These are phyloP conservation scores for Drosophila histrio DNA, from an alignment of 2,888 invertebrate species.

Conservation along the genomic window DNA sequence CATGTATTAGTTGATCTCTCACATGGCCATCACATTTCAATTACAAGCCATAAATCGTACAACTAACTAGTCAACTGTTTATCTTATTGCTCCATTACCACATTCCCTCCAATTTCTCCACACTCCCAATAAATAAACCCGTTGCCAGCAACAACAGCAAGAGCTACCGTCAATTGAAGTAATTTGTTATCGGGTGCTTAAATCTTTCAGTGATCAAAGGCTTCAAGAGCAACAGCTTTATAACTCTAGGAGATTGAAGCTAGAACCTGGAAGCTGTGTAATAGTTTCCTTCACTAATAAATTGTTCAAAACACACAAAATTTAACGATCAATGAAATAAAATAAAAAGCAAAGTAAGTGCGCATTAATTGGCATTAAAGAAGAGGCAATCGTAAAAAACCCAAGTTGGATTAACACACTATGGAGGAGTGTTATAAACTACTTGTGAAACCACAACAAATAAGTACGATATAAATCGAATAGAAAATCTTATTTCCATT, in stretches of 20 bases:
- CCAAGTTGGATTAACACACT: slow-evolving; percentile 8
- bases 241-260: slow-evolving; percentile 10
- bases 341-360: slow-evolving; percentile 53
- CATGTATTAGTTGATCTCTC: slow-evolving; percentile 38
- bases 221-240: slow-evolving; percentile 29
- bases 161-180: slow-evolving; percentile 57
- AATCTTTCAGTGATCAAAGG: slow-evolving; percentile 53
- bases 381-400: slow-evolving; percentile 53
- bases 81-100: slow-evolving; percentile 48
- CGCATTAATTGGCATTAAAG: slow-evolving; percentile 57
- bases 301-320: slow-evolving; percentile 33
- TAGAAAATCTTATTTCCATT: slow-evolving; percentile 35
- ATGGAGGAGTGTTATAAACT: slow-evolving; percentile 10
- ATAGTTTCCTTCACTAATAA: slow-evolving; percentile 47
- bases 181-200: slow-evolving; percentile 56
- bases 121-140: slow-evolving; percentile 35
- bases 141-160: slow-evolving; percentile 32
- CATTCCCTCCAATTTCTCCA: slow-evolving; percentile 19
- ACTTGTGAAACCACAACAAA: slow-evolving; percentile 31
- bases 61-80: slow-evolving; percentile 43
- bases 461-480: slow-evolving; percentile 7
- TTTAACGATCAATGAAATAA: slow-evolving; percentile 57
- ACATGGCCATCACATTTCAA: slow-evolving; percentile 41
- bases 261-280: slow-evolving; percentile 1
- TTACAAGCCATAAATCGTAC: slow-evolving; percentile 46